phyloP scores from a whole-genome alignment of 2,113 vertebrate species.

The Calyptommatus sinebrachiatus region DNA sequence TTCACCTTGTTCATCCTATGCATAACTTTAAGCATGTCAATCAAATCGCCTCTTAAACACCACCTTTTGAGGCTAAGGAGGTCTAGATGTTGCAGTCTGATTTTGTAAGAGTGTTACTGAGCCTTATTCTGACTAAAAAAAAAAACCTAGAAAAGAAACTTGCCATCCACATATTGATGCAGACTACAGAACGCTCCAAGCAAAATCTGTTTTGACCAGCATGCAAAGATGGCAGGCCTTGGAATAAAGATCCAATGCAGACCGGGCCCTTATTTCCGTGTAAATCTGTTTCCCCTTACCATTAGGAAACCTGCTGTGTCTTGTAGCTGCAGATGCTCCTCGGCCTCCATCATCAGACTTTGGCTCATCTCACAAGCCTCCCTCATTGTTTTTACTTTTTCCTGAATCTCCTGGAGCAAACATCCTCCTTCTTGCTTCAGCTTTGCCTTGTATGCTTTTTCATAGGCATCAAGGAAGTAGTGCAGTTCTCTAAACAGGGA shows the following conservation, averaged over 20 bases:
- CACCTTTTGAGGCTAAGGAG: too few relatives aligned
- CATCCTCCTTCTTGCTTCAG: not conserved
- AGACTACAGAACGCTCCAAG: too few relatives aligned
- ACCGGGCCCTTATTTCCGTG: not conserved
- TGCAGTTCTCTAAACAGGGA: not conserved
- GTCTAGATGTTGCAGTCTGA: too few relatives aligned
- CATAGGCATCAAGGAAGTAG: not conserved
- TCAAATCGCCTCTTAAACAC: too few relatives aligned
- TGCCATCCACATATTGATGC: too few relatives aligned
- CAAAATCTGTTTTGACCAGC: too few relatives aligned
- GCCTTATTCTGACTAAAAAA: too few relatives aligned
- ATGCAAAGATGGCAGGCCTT: too few relatives aligned
- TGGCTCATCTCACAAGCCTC: not conserved
- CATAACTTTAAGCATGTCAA: too few relatives aligned
- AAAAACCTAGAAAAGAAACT: too few relatives aligned
- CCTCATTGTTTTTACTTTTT: not conserved
- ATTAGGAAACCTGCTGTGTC: not conserved
- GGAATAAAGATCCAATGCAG: not conserved
- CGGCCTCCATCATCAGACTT: conserved; percentile 7
- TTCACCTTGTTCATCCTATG: too few relatives aligned
- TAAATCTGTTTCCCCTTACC: not conserved
- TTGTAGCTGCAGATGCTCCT: not conserved
- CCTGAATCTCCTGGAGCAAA: not conserved
- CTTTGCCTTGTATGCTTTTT: not conserved
- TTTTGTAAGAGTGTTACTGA: too few relatives aligned